phyloP scores from a whole-genome alignment of 1,140 invertebrate genomes.

The Lepidurus couesii region DNA sequence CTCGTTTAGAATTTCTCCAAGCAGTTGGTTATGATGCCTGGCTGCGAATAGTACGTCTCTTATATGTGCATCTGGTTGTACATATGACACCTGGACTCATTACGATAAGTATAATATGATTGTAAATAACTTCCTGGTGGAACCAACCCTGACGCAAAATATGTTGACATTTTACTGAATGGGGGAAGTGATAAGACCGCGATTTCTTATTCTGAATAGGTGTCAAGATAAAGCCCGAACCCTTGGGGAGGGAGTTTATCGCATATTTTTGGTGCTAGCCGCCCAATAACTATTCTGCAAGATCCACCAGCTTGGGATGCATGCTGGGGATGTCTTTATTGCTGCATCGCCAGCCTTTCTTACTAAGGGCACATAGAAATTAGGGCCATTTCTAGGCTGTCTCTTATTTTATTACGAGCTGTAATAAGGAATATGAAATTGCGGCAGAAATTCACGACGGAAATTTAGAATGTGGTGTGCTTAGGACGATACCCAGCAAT shows the following conservation, averaged over 20 bases:
- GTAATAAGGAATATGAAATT: neutral
- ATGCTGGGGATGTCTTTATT: neutral
- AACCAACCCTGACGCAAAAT: neutral
- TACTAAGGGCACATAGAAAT: neutral
- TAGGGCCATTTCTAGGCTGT: neutral
- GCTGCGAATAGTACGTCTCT: too few species aligned
- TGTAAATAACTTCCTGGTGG: neutral
- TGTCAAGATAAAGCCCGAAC: neutral
- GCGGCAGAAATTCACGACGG: too few species aligned
- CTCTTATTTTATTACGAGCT: neutral
- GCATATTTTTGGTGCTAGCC: neutral
- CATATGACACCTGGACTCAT: too few species aligned
- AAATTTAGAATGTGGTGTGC: too few species aligned
- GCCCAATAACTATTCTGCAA: conserved; percentile 3
- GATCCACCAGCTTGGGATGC: neutral
- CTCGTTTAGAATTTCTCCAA: too few species aligned
- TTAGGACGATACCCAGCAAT: too few species aligned
- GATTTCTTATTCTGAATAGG: neutral
- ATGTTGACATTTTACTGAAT: neutral
- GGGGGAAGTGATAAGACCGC: neutral
- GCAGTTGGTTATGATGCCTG: too few species aligned
- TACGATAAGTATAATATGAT: too few species aligned
- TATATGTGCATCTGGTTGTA: too few species aligned
- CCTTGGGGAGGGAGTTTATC: neutral
- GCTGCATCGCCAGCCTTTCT: neutral